phyloP scores from a whole-genome alignment of 2,797 vertebrate genomes.

The Bufotes viridis region DNA sequence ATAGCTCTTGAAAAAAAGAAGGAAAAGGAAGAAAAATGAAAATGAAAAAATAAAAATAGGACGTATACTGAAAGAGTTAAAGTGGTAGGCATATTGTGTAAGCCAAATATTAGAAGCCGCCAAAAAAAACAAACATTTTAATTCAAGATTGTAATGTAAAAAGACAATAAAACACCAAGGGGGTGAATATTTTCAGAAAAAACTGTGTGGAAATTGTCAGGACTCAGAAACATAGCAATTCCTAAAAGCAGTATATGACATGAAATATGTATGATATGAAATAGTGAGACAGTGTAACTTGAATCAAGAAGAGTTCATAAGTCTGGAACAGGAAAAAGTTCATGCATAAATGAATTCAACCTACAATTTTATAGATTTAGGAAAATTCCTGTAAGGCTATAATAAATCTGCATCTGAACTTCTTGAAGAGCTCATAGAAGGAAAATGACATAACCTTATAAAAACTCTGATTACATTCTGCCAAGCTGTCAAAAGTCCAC shows the following conservation, averaged over 20 bases:
- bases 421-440: conserved; percentile 17
- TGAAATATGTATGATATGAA: background rate
- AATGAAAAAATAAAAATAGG: too few species aligned
- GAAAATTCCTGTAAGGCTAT: conserved; percentile 25
- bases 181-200: too few species aligned
- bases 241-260: background rate
- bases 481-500: conserved; percentile 26
- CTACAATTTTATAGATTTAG: conserved; percentile 32
- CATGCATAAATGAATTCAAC: conserved; percentile 19
- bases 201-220: background rate
- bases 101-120: too few species aligned
- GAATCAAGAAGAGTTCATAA: background rate
- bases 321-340: background rate
- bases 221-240: background rate
- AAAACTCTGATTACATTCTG: conserved; percentile 9
- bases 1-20: too few species aligned
- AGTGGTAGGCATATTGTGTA: too few species aligned
- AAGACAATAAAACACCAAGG: too few species aligned
- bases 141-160: too few species aligned
- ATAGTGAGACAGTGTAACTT: background rate
- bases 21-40: too few species aligned
- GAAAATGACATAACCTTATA: conserved; percentile 5
- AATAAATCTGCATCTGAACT: conserved; percentile 29
- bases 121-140: too few species aligned
- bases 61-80: too few species aligned